Conservation (phyloP, 2,888 invertebrate genomes). For the Tenthredo livida region DNA sequence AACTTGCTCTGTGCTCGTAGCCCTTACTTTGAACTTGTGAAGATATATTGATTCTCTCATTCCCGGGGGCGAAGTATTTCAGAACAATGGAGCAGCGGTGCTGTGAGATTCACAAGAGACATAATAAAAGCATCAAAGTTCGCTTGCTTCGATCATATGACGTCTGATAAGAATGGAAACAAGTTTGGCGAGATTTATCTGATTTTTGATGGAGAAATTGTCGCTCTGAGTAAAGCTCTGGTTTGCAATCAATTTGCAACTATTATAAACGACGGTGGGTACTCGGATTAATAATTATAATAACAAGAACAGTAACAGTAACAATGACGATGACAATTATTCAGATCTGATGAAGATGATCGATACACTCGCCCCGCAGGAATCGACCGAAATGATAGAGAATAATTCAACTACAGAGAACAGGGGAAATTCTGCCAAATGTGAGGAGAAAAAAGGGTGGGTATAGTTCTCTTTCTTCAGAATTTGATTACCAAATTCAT, state of each 20-base stretch:
- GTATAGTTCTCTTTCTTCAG: neutral
- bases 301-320: neutral
- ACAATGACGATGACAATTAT: neutral
- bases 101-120: constrained; percentile 65
- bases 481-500: neutral
- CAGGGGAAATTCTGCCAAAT: neutral
- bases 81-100: constrained; percentile 65
- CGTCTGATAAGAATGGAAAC: constrained; percentile 60
- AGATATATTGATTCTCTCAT: neutral
- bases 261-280: constrained; percentile 63
- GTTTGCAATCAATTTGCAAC: constrained; percentile 65
- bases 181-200: constrained; percentile 72
- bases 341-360: constrained; percentile 4
- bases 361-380: neutral
- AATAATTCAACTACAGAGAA: neutral
- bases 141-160: constrained; percentile 66
- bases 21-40: neutral
- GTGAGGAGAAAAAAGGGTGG: neutral
- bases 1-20: neutral
- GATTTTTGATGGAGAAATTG: constrained; percentile 64
- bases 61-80: constrained; percentile 52
- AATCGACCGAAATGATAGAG: neutral
- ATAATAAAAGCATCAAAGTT: constrained; percentile 62
- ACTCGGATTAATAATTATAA: neutral
- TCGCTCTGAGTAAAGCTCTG: constrained; percentile 66